phyloP scores from a whole-genome alignment of 2,888 invertebrate genomes.

The Erebia palarica region DNA sequence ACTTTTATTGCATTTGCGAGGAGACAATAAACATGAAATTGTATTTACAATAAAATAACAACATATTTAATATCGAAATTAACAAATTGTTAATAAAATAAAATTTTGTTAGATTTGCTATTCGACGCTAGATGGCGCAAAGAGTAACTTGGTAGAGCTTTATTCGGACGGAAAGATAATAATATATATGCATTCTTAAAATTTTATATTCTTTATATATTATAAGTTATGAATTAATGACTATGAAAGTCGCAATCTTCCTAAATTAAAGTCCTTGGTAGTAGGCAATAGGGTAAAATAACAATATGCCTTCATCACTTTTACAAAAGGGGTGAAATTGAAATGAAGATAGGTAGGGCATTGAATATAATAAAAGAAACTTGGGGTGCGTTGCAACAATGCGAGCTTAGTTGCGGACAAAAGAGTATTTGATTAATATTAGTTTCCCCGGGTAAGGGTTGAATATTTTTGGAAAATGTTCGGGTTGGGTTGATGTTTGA shows the following conservation, averaged over 20 bases:
- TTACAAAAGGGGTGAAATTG: constrained; percentile 4
- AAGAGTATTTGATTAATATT: constrained; percentile 48
- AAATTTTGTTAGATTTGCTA: constrained; percentile 39
- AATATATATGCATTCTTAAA: not conserved
- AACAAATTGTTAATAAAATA: not conserved
- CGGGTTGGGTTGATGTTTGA: not conserved
- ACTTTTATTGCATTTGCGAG: not conserved
- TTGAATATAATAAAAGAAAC: constrained; percentile 39
- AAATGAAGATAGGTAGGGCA: constrained; percentile 8
- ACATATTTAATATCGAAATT: too few relatives aligned
- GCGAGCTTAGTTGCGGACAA: constrained; percentile 45
- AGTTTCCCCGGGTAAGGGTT: constrained; percentile 39
- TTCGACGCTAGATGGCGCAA: constrained; percentile 51
- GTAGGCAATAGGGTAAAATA: not conserved
- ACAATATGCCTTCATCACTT: constrained; percentile 21
- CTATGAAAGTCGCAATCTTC: not conserved
- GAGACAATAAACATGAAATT: too few relatives aligned
- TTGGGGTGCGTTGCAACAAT: constrained; percentile 37
- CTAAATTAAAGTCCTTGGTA: not conserved
- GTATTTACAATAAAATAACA: too few relatives aligned
- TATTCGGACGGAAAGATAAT: not conserved
- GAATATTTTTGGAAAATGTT: constrained; percentile 44
- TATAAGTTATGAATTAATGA: too few relatives aligned
- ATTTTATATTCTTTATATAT: too few relatives aligned
- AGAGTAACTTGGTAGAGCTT: not conserved